Evolutionary conservation across 2,113 vertebrate genomes (phyloP), one percentile per base, ranked within the genome.

Genomic region (Syngnathus scovelli): DNA sequence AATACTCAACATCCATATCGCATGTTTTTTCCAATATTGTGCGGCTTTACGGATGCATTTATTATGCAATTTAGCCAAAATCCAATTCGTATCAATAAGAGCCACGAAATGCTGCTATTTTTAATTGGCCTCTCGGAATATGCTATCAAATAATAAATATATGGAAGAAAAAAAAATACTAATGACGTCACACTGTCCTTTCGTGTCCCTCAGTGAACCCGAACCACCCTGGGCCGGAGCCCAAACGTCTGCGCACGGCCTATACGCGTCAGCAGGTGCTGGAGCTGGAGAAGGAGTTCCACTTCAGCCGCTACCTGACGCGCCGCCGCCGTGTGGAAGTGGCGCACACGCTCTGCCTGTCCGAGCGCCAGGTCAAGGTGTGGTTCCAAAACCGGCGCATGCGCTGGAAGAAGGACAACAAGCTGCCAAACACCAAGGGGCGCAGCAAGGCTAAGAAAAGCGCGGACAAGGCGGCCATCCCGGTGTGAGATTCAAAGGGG

Each of bases 351-450:
- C 86, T 89, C 21, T 83, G 82, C 7, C 68, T 89, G 60, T 79
- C 83, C 15, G 88, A 89, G 76, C 81, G 86, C 11, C 88, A 89
- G 81, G 86, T 89, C 16, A 89, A 89, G 71, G 88, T 89, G 68
- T 89, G 88, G 88, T 89, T 89, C 80, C 88, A 89, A 74, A 89
- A 89, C 84, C 85, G 88, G 61, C 85, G 88, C 78, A 89, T 89
- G 88, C 88, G 88, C 72, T 89, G 88, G 88, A 89, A 89, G 77
- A 89, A 89, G 4, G 88, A 89, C 80, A 85, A 89, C 81, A 89
- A 89, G 71, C 80, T 89, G 51, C 88, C 88, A 0, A 89, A 89
- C 83, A 89, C 88, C 56, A 89, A 88, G 66, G 88, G 86, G 66
- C 56, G 78, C 67, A 85, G 83, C 85, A 89, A 89, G 65, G 85